A percentile compares a stretch with the other conserved stretches of the same genome.
Conservation (phyloP, 2,113 vertebrate genomes). For the Podarcis muralis region DNA sequence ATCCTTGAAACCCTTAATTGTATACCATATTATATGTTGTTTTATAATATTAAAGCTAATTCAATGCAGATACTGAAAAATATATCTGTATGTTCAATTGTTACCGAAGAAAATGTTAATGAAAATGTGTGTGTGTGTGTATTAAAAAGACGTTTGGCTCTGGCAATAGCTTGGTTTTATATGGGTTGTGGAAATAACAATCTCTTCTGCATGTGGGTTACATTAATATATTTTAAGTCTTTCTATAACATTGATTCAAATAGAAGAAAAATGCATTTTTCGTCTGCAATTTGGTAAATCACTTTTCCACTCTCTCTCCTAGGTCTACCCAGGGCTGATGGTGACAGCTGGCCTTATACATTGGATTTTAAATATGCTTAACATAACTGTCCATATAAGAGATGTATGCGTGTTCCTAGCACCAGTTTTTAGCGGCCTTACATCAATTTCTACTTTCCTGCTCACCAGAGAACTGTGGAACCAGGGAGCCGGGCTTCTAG, state of each 20-base stretch:
- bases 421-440: conserved; percentile 97
- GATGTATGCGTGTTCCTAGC: conserved; percentile 98
- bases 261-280: not conserved
- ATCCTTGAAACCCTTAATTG: not conserved
- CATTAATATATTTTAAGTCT: not conserved
- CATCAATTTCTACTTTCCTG: conserved; percentile 96
- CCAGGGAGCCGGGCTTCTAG: conserved; percentile 95
- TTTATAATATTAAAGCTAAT: not conserved
- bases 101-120: too few species aligned
- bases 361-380: conserved; percentile 96
- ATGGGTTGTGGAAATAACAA: not conserved
- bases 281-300: conserved; percentile 12
- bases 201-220: not conserved
- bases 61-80: not conserved
- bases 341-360: conserved; percentile 98
- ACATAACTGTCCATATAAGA: conserved; percentile 96
- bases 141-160: not conserved
- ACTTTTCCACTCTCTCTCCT: conserved; percentile 21
- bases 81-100: too few species aligned
- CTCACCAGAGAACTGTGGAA: conserved; percentile 99
- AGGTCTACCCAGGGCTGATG: conserved; percentile 99
- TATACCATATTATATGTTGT: not conserved
- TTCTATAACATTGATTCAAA: not conserved
- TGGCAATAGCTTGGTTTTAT: not conserved
- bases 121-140: too few species aligned